A percentile compares a stretch with the other conserved stretches of the same genome.
These are phyloP conservation scores for Tipula helvola DNA, from an alignment of 2,888 invertebrate genomes.

Conservation along the genomic window DNA sequence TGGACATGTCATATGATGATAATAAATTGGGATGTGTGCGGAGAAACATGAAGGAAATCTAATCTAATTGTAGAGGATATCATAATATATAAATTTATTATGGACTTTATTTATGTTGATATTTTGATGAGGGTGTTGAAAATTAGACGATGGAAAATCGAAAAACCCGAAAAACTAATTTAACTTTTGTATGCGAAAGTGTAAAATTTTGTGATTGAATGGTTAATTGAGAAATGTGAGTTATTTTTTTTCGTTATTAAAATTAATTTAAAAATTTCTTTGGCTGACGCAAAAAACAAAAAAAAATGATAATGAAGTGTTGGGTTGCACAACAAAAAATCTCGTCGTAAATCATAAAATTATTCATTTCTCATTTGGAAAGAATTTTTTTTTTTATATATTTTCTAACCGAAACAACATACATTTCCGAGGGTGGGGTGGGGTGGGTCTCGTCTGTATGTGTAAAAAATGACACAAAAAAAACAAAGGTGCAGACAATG, in stretches of 20 bases:
- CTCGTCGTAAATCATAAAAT: neutral
- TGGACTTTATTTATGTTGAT: neutral
- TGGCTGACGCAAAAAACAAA: neutral
- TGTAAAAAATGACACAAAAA: neutral
- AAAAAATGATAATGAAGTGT: neutral
- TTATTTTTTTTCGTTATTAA: neutral
- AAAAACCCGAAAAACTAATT: neutral
- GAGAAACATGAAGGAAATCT: neutral
- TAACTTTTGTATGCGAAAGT: neutral
- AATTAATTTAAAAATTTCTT: neutral
- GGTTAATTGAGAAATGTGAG: neutral
- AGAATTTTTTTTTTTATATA: neutral
- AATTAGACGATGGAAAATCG: neutral
- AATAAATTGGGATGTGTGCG: conserved; percentile 6
- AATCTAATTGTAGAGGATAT: neutral
- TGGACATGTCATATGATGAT: conserved; percentile 7
- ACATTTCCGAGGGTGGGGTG: neutral
- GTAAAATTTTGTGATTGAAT: neutral
- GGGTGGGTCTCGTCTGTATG: neutral
- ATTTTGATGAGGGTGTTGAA: conserved; percentile 4
- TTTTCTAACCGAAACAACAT: neutral
- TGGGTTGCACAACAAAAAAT: neutral
- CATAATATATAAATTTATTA: neutral
- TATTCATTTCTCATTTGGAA: neutral
- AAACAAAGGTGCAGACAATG: neutral